Conservation (phyloP, 2,797 vertebrate genomes). For the Phrynocephalus vlangalii region DNA sequence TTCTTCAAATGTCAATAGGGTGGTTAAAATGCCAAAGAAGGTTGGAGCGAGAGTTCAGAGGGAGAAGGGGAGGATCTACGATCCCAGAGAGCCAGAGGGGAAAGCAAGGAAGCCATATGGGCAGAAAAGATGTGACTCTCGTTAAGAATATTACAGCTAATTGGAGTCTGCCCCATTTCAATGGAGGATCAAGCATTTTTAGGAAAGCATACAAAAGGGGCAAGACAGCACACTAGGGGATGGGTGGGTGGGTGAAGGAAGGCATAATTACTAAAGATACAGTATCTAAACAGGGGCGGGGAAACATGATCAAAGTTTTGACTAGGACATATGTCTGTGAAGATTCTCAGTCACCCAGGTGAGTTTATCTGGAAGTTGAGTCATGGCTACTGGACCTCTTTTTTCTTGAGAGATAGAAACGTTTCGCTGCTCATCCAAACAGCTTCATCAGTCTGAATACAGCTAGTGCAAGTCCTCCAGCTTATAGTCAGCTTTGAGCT, state of each 20-base stretch:
- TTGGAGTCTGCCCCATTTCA: neutral
- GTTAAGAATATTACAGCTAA: neutral
- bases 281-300: neutral
- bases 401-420: no score
- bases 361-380: no score
- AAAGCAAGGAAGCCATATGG: no score
- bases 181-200: neutral
- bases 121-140: neutral
- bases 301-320: no score
- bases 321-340: no score
- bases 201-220: neutral
- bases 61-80: neutral
- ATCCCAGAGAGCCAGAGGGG: neutral
- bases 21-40: conserved; percentile 59
- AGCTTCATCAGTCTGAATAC: no score
- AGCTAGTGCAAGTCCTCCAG: no score
- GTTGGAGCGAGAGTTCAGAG: conserved; percentile 58
- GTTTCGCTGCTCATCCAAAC: no score
- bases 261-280: neutral
- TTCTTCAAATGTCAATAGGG: conserved; percentile 70
- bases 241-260: no score
- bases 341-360: no score
- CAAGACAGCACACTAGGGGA: neutral
- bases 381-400: no score
- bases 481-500: no score